Percentiles rank a stretch among this genome's conserved stretches.
Conservation (phyloP, 1,140 invertebrate species). For the Diorhabda sublineata region DNA sequence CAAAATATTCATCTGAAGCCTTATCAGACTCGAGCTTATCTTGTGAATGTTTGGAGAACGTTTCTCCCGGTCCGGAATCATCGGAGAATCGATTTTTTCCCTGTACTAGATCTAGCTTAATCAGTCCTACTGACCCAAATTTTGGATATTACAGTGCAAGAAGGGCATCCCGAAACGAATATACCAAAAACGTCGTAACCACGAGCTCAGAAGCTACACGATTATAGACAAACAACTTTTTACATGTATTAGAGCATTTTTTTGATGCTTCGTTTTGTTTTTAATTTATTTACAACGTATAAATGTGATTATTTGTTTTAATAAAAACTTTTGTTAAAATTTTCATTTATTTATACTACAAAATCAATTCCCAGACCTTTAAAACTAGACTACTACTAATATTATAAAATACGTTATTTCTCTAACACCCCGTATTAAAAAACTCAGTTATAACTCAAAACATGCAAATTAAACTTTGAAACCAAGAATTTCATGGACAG, state of each 20-base stretch:
- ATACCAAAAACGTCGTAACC: slow-evolving; percentile 50
- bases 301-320: too few relatives aligned
- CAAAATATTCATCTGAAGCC: slow-evolving; percentile 55
- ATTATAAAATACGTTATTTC: too few relatives aligned
- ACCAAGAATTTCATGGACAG: too few relatives aligned
- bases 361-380: too few relatives aligned
- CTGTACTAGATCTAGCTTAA: slow-evolving; percentile 47
- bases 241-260: background rate
- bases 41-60: slow-evolving; percentile 61
- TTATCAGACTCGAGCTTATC: slow-evolving; percentile 61
- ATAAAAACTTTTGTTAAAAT: too few relatives aligned
- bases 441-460: too few relatives aligned
- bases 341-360: too few relatives aligned
- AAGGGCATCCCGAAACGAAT: slow-evolving; percentile 49
- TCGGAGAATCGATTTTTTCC: slow-evolving; percentile 49
- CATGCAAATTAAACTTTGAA: too few relatives aligned
- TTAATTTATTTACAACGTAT: too few relatives aligned
- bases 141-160: slow-evolving; percentile 52
- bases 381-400: too few relatives aligned
- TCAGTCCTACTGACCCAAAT: slow-evolving; percentile 47
- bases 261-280: too few relatives aligned
- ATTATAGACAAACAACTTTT: slow-evolving; percentile 44
- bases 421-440: too few relatives aligned
- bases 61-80: slow-evolving; percentile 36
- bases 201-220: slow-evolving; percentile 57